A percentile compares a stretch with the other conserved stretches of the same genome.
Evolutionary conservation across 2,888 invertebrate species (phyloP).

Genomic region (Apantesis nais): DNA sequence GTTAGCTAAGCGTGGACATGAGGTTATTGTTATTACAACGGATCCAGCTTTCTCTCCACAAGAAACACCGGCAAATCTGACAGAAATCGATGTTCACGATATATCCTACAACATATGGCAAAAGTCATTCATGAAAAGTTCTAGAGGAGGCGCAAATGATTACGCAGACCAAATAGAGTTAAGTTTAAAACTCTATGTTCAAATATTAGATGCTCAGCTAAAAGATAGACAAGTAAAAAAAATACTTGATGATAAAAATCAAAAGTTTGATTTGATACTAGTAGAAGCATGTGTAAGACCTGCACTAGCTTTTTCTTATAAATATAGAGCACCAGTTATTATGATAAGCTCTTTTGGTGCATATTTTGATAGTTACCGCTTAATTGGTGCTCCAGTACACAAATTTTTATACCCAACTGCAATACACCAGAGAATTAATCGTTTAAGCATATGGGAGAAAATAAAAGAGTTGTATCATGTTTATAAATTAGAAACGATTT

Average conservation of each 20-base stretch:
- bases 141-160: conserved; percentile 30
- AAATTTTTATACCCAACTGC: conserved; percentile 7
- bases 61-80: conserved; percentile 54
- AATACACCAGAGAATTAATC: neutral
- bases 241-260: conserved; percentile 14
- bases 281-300: conserved; percentile 51
- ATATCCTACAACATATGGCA: conserved; percentile 57
- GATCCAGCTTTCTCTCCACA: conserved; percentile 52
- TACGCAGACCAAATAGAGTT: conserved; percentile 27
- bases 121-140: conserved; percentile 16
- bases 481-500: conserved; percentile 12
- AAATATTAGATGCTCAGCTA: conserved; percentile 26
- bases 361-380: conserved; percentile 33
- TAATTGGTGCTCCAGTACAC: conserved; percentile 23
- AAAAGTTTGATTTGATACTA: conserved; percentile 52
- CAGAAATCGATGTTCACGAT: conserved; percentile 62
- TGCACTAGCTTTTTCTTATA: conserved; percentile 47
- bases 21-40: conserved; percentile 54
- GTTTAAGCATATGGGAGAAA: conserved; percentile 14
- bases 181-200: conserved; percentile 10
- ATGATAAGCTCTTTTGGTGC: conserved; percentile 56
- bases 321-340: conserved; percentile 60
- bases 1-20: conserved; percentile 71
- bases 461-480: conserved; percentile 28
- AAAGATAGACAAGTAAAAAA: conserved; percentile 13